These are phyloP conservation scores for Rhinolophus sinicus DNA, from an alignment of 2,113 vertebrate genomes.

Conservation along the genomic window DNA sequence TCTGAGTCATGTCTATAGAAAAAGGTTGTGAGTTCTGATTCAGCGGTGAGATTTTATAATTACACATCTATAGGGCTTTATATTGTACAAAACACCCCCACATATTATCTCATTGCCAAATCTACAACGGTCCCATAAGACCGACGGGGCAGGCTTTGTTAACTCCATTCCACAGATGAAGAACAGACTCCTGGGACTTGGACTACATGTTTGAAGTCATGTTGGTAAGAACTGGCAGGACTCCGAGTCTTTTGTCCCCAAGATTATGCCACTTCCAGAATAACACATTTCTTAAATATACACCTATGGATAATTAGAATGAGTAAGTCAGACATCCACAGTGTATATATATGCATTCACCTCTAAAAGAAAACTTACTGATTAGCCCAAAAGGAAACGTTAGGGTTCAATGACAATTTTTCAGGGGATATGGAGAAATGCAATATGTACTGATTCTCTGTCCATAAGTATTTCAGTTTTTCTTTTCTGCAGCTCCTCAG, in stretches of 20 bases:
- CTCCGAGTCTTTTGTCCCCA: background rate
- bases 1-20: background rate
- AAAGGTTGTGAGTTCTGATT: background rate
- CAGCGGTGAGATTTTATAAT: background rate
- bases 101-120: background rate
- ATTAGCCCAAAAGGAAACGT: background rate
- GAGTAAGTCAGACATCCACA: background rate
- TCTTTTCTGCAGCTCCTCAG: background rate
- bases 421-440: background rate
- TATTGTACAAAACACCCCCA: background rate
- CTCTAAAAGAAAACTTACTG: background rate
- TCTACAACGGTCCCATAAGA: background rate
- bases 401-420: background rate
- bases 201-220: background rate
- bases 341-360: background rate
- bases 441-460: background rate
- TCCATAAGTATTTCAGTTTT: background rate
- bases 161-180: background rate
- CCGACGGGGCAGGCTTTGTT: background rate
- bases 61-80: background rate
- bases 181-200: background rate
- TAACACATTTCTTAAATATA: background rate
- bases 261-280: background rate
- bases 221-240: background rate
- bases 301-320: background rate